phyloP scores from a whole-genome alignment of 2,113 vertebrate species.

The Diadophis punctatus region DNA sequence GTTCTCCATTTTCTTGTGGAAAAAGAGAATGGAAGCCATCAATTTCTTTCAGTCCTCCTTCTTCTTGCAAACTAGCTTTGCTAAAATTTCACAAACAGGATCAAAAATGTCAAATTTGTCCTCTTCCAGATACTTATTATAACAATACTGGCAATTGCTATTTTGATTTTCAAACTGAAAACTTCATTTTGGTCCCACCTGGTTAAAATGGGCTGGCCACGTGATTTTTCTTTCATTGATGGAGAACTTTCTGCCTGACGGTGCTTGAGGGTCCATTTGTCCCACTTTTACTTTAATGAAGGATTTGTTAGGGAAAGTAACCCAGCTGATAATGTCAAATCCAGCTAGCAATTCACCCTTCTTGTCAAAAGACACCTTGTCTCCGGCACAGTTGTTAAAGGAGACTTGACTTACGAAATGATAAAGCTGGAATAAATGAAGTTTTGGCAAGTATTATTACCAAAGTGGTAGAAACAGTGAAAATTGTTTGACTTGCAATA shows the following conservation, averaged over 20 bases:
- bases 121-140: not conserved
- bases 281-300: conserved; percentile 4
- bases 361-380: not conserved
- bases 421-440: not conserved
- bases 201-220: not conserved
- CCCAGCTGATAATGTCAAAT: conserved; percentile 21
- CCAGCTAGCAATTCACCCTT: not conserved
- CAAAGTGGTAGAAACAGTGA: not conserved
- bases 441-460: not conserved
- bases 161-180: not conserved
- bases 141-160: not conserved
- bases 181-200: not conserved
- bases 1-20: not conserved
- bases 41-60: not conserved
- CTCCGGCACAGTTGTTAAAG: conserved; percentile 10
- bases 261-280: not conserved
- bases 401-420: not conserved
- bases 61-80: not conserved
- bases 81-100: not conserved
- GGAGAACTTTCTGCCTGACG: not conserved
- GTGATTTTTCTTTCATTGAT: not conserved
- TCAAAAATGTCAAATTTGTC: not conserved
- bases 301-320: not conserved
- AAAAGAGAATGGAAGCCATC: not conserved
- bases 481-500: not conserved